Conservation (phyloP, 92 coral and sea anemone genomes). For the Bergia puertoricense region DNA sequence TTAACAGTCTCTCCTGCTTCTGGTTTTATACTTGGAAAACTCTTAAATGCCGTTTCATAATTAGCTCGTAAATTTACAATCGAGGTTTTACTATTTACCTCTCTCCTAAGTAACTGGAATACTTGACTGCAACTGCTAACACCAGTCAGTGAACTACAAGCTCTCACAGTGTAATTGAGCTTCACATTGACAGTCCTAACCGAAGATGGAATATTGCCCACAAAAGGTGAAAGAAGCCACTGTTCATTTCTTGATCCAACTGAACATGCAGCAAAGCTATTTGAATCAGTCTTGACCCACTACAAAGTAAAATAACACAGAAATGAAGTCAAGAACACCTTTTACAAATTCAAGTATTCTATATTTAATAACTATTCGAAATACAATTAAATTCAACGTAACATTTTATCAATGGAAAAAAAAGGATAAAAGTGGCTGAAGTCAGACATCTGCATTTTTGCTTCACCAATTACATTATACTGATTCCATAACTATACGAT, state of each 20-base stretch:
- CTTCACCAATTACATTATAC: too few relatives aligned
- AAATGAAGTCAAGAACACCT: too few relatives aligned
- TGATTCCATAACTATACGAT: too few relatives aligned
- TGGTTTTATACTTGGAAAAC: not conserved
- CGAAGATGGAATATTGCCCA: not conserved
- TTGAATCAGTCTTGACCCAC: not conserved
- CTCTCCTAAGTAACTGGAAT: not conserved
- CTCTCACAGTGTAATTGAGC: not conserved
- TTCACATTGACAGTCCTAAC: not conserved
- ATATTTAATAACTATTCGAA: too few relatives aligned
- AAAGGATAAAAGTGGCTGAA: too few relatives aligned
- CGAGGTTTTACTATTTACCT: not conserved
- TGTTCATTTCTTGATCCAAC: not conserved
- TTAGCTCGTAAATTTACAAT: not conserved
- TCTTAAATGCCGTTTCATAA: too few relatives aligned
- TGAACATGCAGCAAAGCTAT: not conserved
- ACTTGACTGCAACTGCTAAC: not conserved
- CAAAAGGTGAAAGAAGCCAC: not conserved
- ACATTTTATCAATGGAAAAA: too few relatives aligned
- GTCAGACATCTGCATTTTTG: too few relatives aligned
- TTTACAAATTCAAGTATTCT: too few relatives aligned
- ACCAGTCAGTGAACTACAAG: not conserved
- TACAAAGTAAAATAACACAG: not conserved
- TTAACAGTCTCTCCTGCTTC: not conserved
- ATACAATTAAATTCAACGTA: too few relatives aligned